These are phyloP conservation scores for Heterotis niloticus DNA, from an alignment of 2,113 vertebrate species.

Conservation along the genomic window DNA sequence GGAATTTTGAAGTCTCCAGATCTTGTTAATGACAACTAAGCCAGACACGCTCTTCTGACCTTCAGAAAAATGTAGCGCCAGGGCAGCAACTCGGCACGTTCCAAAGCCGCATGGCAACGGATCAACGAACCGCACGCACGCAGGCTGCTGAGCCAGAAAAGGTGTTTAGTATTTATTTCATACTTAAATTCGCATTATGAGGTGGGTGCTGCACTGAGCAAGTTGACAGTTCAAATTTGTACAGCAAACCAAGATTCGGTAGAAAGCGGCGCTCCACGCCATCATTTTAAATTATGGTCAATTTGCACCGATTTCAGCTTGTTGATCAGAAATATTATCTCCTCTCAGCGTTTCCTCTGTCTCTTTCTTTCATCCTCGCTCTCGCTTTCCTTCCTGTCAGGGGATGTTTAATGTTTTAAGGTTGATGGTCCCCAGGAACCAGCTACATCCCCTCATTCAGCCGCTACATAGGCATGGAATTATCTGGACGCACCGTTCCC, in stretches of 20 bases:
- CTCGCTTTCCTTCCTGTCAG: background rate
- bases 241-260: conserved; percentile 4
- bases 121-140: background rate
- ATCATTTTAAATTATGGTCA: background rate
- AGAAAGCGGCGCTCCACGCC: background rate
- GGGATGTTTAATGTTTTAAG: background rate
- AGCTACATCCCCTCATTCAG: background rate
- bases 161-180: background rate
- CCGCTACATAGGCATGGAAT: background rate
- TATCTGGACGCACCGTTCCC: conserved; percentile 2
- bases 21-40: background rate
- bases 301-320: background rate
- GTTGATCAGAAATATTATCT: background rate
- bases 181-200: too few relatives aligned
- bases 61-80: background rate
- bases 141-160: background rate
- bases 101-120: background rate
- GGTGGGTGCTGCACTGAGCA: background rate
- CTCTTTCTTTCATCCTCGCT: background rate
- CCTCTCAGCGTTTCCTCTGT: conserved; percentile 1
- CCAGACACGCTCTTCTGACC: background rate
- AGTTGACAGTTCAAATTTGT: background rate
- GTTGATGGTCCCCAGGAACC: background rate
- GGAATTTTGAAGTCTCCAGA: conserved; percentile 1
- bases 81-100: background rate